phyloP scores from a whole-genome alignment of 2,797 vertebrate species.

The Acanthurus lineatus region DNA sequence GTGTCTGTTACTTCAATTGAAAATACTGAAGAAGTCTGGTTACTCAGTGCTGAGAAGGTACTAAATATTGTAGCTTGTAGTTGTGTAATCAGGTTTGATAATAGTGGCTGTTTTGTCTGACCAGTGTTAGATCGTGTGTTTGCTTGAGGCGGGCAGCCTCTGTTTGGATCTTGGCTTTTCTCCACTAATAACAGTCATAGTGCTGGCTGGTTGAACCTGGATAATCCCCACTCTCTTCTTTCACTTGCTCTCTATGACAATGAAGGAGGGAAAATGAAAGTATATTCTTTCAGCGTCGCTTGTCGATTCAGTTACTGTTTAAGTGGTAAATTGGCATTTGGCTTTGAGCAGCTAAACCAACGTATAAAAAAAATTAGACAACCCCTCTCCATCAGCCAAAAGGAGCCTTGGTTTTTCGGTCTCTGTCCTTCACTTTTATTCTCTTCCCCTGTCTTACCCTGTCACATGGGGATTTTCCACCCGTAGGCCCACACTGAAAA shows the following conservation, averaged over 20 bases:
- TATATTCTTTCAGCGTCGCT: background rate
- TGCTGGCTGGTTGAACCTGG: conserved; percentile 31
- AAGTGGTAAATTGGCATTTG: conserved; percentile 5
- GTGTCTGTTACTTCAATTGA: background rate
- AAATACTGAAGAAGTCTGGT: background rate
- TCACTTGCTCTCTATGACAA: conserved; percentile 25
- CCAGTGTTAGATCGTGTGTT: conserved; percentile 11
- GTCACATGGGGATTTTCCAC: conserved; percentile 69
- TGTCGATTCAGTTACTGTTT: background rate
- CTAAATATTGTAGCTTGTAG: background rate
- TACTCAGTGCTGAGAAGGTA: background rate
- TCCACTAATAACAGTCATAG: conserved; percentile 55
- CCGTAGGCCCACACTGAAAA: conserved; percentile 36
- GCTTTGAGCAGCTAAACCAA: background rate
- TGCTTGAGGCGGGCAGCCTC: conserved; percentile 12
- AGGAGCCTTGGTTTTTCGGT: background rate
- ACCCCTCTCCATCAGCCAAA: conserved; percentile 22
- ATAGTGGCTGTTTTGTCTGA: conserved; percentile 18
- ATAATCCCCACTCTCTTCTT: conserved; percentile 42
- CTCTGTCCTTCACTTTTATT: conserved; percentile 22
- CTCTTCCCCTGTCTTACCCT: background rate
- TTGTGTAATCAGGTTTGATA: background rate
- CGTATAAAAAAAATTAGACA: background rate
- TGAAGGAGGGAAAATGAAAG: conserved; percentile 24
- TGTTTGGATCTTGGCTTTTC: conserved; percentile 51